These are phyloP conservation scores for Eurois occulta DNA, from an alignment of 2,888 invertebrate genomes.

Conservation along the genomic window DNA sequence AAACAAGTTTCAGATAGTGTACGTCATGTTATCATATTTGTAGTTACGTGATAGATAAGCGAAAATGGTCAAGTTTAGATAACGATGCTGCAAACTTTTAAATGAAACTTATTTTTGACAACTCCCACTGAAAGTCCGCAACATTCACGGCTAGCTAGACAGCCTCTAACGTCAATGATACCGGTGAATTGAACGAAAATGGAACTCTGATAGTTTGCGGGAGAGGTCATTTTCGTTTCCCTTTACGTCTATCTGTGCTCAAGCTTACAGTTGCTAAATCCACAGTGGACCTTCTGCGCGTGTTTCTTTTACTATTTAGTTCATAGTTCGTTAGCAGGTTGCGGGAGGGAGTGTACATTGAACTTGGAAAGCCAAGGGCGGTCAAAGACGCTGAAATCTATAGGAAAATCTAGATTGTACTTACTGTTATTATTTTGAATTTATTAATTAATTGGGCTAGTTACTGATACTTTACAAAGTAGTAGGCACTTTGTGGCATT, in stretches of 20 bases:
- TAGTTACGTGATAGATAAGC: neutral
- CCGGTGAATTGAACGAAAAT: neutral
- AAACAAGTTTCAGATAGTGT: conserved; percentile 38
- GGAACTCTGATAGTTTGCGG: neutral
- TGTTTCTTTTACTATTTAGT: neutral
- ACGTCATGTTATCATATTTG: conserved; percentile 27
- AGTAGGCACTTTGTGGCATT: neutral
- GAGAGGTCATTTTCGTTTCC: neutral
- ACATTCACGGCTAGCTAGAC: neutral
- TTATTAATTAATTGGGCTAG: neutral
- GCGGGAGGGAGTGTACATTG: conserved; percentile 28
- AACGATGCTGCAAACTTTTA: neutral
- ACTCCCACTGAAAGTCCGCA: neutral
- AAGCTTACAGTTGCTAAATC: neutral
- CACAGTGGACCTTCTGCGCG: neutral
- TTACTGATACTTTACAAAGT: neutral
- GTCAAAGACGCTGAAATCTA: conserved; percentile 22
- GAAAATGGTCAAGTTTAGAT: neutral
- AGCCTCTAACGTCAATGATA: neutral
- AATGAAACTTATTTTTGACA: neutral
- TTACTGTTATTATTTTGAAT: neutral
- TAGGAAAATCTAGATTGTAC: conserved; percentile 20
- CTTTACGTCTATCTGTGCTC: neutral
- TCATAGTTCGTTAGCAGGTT: conserved; percentile 21
- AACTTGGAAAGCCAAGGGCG: conserved; percentile 53